A percentile compares a stretch with the other conserved stretches of the same genome.
Conservation (phyloP, 2,113 vertebrate species). For the Corvus cornix region DNA sequence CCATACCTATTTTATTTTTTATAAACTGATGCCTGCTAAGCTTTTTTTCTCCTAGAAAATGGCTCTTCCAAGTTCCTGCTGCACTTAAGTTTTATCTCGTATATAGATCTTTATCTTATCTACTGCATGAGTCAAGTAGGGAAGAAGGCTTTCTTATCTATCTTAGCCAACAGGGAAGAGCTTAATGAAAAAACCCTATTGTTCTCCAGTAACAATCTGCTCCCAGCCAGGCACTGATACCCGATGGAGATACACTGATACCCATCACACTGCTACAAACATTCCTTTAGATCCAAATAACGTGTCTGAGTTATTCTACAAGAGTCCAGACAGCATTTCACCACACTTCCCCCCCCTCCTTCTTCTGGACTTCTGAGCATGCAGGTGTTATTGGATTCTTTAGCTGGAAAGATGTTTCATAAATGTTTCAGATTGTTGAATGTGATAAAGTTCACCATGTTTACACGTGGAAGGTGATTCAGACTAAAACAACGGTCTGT, state of each 20-base stretch:
- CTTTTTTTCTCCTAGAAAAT: neutral
- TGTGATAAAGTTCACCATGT: neutral
- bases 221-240: neutral
- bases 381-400: neutral
- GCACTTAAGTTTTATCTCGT: neutral
- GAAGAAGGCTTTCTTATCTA: conserved; percentile 20
- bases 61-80: neutral
- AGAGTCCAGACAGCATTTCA: neutral
- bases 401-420: neutral
- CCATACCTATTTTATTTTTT: neutral
- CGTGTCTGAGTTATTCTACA: neutral
- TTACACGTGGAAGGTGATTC: neutral
- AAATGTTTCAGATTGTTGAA: neutral
- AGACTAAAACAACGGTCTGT: neutral
- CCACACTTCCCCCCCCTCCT: neutral
- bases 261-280: neutral
- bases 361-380: neutral
- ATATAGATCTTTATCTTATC: conserved; percentile 32
- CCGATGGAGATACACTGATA: neutral
- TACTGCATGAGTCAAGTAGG: neutral
- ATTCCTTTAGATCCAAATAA: neutral
- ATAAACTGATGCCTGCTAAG: neutral
- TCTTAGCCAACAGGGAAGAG: neutral
- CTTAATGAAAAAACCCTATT: neutral
- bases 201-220: neutral